Conservation (phyloP, 1,140 invertebrate species). For the Heterodera schachtii region DNA sequence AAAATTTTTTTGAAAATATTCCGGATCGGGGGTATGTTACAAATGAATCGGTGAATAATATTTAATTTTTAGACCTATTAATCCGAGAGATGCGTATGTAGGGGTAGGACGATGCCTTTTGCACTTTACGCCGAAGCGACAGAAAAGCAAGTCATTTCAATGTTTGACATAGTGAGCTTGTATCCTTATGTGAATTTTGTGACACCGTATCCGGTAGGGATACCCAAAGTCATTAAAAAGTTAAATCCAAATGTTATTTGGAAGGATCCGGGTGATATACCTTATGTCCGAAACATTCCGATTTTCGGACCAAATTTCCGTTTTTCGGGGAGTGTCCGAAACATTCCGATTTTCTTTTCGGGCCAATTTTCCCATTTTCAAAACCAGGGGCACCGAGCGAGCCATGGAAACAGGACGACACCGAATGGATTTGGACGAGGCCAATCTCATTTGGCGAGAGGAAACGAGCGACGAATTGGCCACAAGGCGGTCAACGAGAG, state of each 20-base stretch:
- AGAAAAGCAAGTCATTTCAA: neutral
- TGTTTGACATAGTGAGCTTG: neutral
- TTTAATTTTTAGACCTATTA: neutral
- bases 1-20: neutral
- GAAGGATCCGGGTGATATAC: neutral
- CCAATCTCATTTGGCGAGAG: too few species aligned
- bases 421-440: too few species aligned
- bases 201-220: neutral
- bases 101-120: slow-evolving; percentile 16
- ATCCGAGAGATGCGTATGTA: neutral
- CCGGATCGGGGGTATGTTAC: neutral
- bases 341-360: too few species aligned
- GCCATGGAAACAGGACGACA: too few species aligned
- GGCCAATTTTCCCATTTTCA: too few species aligned
- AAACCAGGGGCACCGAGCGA: too few species aligned
- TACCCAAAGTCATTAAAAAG: neutral
- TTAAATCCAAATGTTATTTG: neutral
- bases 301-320: too few species aligned
- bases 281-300: too few species aligned
- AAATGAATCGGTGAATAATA: too few species aligned
- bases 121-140: neutral
- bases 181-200: slow-evolving; percentile 2
- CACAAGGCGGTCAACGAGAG: too few species aligned
- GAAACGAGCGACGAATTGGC: too few species aligned
- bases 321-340: too few species aligned